Percentiles rank a stretch among this genome's conserved stretches.
These are phyloP conservation scores for Acanthis flammea DNA, from an alignment of 2,797 vertebrate species.

Conservation along the genomic window DNA sequence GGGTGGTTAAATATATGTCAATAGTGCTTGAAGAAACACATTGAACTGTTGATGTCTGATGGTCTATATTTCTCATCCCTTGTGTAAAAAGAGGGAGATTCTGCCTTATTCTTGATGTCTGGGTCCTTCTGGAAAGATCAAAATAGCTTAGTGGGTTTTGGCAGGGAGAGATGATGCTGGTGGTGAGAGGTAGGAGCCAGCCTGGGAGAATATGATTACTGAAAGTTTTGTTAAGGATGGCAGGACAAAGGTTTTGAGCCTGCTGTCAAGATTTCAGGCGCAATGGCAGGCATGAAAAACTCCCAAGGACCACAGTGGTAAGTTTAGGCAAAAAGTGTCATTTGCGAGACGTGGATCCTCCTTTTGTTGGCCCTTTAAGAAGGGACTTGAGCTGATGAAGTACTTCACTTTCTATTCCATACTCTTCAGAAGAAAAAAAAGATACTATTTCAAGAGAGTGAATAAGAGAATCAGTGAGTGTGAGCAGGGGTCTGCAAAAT, in stretches of 20 bases:
- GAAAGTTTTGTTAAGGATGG: not conserved
- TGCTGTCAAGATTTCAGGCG: not conserved
- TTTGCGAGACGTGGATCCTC: fast-evolving
- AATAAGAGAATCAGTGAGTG: not conserved
- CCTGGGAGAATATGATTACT: not conserved
- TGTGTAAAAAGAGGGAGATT: not conserved
- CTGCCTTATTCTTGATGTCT: not conserved
- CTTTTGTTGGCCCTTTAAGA: not conserved
- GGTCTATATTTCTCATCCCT: not conserved
- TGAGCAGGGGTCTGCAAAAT: not conserved
- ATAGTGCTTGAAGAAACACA: not conserved
- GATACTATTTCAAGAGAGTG: not conserved
- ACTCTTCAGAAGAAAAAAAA: not conserved
- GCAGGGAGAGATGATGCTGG: not conserved
- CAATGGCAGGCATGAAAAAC: not conserved
- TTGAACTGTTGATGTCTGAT: not conserved
- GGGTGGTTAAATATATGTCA: not conserved
- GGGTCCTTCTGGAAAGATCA: not conserved
- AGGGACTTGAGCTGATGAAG: not conserved
- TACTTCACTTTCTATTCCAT: not conserved
- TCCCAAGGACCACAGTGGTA: not conserved
- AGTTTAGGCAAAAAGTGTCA: not conserved
- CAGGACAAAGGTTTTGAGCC: not conserved
- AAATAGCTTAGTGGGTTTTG: not conserved
- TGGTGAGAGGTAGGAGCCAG: not conserved